These are phyloP conservation scores for Brachionus rotundiformis DNA, from an alignment of 1,140 invertebrate genomes.

Conservation along the genomic window DNA sequence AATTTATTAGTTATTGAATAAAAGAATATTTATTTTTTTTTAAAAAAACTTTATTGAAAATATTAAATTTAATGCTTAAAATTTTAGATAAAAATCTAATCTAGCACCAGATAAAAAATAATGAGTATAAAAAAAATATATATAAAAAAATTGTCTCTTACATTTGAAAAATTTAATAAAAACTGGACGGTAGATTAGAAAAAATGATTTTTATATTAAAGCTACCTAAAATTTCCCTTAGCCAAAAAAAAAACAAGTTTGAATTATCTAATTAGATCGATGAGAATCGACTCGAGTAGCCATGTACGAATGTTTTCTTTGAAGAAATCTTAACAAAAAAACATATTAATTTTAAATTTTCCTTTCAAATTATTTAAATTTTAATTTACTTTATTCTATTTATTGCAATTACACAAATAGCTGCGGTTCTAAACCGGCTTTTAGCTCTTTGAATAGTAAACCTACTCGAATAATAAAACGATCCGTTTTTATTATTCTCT, in stretches of 20 bases:
- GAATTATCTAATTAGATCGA: not conserved
- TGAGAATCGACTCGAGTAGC: constrained; percentile 5
- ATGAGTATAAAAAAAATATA: constrained; percentile 1
- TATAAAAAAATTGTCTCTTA: not conserved
- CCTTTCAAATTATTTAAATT: not conserved
- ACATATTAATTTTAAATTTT: not conserved
- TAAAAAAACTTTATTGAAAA: not conserved
- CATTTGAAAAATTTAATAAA: not conserved
- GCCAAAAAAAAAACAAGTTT: constrained; percentile 31
- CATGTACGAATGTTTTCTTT: constrained; percentile 46
- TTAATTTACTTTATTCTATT: constrained; percentile 36
- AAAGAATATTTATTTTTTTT: too few species aligned
- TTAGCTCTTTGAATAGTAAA: constrained; percentile 37
- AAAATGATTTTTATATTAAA: not conserved
- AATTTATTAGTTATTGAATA: too few species aligned
- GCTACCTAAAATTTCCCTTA: not conserved
- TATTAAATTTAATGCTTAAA: not conserved
- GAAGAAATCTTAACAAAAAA: constrained; percentile 31
- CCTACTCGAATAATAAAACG: constrained; percentile 50
- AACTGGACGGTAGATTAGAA: constrained; percentile 22
- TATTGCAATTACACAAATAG: constrained; percentile 51
- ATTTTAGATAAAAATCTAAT: not conserved
- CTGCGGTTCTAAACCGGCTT: constrained; percentile 48
- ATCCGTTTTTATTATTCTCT: constrained; percentile 33
- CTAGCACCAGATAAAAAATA: constrained; percentile 28